phyloP scores from a whole-genome alignment of 1,140 invertebrate species.

The Danaus plexippus region DNA sequence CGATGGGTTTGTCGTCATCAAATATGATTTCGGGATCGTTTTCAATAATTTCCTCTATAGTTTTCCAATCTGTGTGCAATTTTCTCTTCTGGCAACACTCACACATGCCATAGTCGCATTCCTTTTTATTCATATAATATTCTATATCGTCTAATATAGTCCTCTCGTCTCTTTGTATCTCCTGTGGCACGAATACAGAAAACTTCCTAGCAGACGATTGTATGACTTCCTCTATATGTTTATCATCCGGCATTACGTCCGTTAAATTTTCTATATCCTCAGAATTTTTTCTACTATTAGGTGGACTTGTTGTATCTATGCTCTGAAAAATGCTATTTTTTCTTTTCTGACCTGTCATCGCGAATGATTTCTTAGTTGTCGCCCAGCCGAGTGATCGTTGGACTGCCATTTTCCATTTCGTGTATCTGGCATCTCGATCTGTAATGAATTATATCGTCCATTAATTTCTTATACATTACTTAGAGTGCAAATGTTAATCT shows the following conservation, averaged over 20 bases:
- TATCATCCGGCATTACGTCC: constrained; percentile 24
- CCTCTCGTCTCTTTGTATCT: constrained; percentile 35
- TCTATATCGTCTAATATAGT: constrained; percentile 59
- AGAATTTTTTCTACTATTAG: constrained; percentile 38
- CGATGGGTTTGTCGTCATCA: constrained; percentile 55
- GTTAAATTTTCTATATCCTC: constrained; percentile 31
- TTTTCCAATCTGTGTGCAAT: constrained; percentile 53
- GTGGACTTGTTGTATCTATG: constrained; percentile 29
- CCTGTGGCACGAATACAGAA: constrained; percentile 43
- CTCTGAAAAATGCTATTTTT: constrained; percentile 44
- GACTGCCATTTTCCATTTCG: constrained; percentile 94
- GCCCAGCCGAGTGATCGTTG: constrained; percentile 91
- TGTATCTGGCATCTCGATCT: constrained; percentile 87
- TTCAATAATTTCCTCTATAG: constrained; percentile 62
- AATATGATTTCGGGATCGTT: constrained; percentile 66
- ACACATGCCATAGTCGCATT: constrained; percentile 58
- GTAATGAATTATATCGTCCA: constrained; percentile 29
- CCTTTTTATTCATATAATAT: constrained; percentile 55
- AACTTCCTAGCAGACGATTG: constrained; percentile 54
- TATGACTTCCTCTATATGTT: constrained; percentile 42
- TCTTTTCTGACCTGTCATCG: constrained; percentile 81
- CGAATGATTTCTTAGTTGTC: constrained; percentile 77
- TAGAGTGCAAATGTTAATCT: not conserved
- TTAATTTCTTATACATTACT: not conserved
- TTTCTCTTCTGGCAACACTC: constrained; percentile 52